phyloP scores from a whole-genome alignment of 2,888 invertebrate species.

The Rhagonycha fulva region DNA sequence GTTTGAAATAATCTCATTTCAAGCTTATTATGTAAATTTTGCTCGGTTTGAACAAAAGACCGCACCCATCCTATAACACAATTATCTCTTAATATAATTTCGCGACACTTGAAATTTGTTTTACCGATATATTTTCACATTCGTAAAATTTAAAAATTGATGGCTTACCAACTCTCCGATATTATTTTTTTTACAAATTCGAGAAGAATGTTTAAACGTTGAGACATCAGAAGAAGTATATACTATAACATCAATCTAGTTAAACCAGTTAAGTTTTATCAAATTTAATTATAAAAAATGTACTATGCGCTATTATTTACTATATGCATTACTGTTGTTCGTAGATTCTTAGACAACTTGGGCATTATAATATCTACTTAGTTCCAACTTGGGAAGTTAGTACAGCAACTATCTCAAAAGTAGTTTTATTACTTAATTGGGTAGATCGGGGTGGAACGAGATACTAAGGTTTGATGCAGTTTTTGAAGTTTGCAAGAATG shows the following conservation, averaged over 20 bases:
- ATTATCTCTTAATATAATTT: conserved; percentile 47
- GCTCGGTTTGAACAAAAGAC: conserved; percentile 34
- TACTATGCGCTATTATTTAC: neutral
- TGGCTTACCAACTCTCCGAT: neutral
- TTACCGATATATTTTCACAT: conserved; percentile 1
- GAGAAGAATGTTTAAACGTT: neutral
- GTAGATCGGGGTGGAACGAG: no score
- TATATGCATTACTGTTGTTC: neutral
- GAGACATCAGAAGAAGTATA: no score
- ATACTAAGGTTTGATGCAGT: no score
- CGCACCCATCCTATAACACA: conserved; percentile 42
- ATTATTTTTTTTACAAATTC: neutral
- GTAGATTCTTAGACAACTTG: conserved; percentile 9
- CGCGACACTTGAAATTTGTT: conserved; percentile 21
- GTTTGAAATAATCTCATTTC: conserved; percentile 43
- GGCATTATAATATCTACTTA: neutral
- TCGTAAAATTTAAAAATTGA: neutral
- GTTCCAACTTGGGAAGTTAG: conserved; percentile 2
- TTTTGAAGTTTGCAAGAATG: no score
- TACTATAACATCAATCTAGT: no score
- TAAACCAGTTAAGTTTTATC: neutral
- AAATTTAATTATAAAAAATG: neutral
- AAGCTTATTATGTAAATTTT: conserved; percentile 36
- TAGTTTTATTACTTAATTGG: neutral
- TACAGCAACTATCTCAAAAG: conserved; percentile 11